Percentiles rank a stretch among this genome's conserved stretches.
These are phyloP conservation scores for Penaeus japonicus DNA, from an alignment of 1,140 invertebrate species.

Conservation along the genomic window DNA sequence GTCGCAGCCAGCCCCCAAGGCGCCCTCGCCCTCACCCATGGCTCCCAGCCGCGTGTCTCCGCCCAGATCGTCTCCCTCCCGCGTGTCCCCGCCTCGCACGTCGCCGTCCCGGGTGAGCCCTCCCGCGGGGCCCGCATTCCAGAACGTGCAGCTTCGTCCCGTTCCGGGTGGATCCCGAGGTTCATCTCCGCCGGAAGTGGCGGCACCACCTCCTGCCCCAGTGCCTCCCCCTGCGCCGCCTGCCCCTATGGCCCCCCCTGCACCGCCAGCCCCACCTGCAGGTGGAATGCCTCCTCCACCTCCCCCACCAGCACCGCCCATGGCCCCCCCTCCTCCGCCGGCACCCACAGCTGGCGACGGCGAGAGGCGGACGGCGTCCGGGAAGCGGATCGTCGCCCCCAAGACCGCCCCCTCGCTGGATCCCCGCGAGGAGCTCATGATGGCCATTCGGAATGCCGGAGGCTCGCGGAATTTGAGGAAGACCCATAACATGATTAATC, in stretches of 20 bases:
- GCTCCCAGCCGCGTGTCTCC: neutral
- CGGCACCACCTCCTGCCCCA: neutral
- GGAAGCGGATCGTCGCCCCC: slow-evolving; percentile 45
- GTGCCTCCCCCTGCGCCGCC: slow-evolving; percentile 16
- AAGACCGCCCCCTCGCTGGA: slow-evolving; percentile 39
- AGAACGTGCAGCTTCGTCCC: slow-evolving; percentile 1
- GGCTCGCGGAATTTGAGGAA: slow-evolving; percentile 25
- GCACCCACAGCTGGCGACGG: neutral
- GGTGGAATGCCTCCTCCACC: slow-evolving; percentile 23
- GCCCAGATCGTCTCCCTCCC: neutral
- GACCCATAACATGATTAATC: neutral
- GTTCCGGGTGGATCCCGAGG: neutral
- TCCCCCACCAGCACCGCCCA: slow-evolving; percentile 2
- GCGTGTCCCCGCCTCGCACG: neutral
- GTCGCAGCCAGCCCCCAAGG: neutral
- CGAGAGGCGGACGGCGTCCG: slow-evolving; percentile 48
- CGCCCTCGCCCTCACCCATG: neutral
- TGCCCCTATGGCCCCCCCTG: too few relatives aligned
- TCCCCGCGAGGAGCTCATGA: slow-evolving; percentile 57
- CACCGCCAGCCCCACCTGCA: neutral
- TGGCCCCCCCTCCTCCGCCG: slow-evolving; percentile 4
- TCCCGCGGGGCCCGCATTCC: neutral
- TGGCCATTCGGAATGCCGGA: slow-evolving; percentile 53
- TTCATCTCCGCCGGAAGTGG: neutral
- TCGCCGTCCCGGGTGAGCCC: neutral